Percentiles rank a stretch among this genome's conserved stretches.
Conservation (phyloP, 2,888 invertebrate species). For the Eutolmus rufibarbis region DNA sequence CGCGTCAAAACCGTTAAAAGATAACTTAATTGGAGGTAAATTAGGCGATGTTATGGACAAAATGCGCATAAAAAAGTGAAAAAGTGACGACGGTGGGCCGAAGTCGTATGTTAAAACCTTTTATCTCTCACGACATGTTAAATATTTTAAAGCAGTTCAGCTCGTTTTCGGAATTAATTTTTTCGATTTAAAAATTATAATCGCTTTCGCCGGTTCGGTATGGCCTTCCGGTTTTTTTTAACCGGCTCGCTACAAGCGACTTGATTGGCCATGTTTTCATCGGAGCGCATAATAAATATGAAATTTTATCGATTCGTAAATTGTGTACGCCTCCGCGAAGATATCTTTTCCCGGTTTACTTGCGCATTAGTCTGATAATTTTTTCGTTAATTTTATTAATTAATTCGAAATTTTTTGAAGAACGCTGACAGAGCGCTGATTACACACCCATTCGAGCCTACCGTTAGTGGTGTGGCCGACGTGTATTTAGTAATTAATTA, state of each 20-base stretch:
- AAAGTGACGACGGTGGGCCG: not conserved
- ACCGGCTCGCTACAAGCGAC: not conserved
- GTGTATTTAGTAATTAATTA: conserved; percentile 34
- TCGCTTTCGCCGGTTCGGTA: not conserved
- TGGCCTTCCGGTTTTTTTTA: not conserved
- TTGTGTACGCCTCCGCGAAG: conserved; percentile 8
- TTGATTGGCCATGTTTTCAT: not conserved
- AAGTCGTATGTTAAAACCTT: not conserved
- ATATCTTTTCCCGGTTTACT: not conserved
- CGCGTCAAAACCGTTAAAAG: conserved; percentile 4
- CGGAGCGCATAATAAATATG: not conserved
- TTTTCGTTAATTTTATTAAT: conserved; percentile 37
- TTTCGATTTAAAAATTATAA: not conserved
- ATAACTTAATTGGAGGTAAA: conserved; percentile 16
- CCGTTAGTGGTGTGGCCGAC: not conserved
- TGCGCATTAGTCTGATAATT: not conserved
- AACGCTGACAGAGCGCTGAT: conserved; percentile 13
- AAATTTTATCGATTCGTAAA: conserved; percentile 7
- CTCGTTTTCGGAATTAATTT: not conserved
- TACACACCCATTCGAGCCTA: conserved; percentile 4
- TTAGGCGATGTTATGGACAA: not conserved
- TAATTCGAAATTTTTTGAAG: conserved; percentile 29
- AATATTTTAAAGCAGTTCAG: not conserved
- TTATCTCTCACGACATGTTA: not conserved
- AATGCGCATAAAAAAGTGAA: not conserved